phyloP scores from a whole-genome alignment of 2,797 vertebrate species.

The Alauda arvensis region DNA sequence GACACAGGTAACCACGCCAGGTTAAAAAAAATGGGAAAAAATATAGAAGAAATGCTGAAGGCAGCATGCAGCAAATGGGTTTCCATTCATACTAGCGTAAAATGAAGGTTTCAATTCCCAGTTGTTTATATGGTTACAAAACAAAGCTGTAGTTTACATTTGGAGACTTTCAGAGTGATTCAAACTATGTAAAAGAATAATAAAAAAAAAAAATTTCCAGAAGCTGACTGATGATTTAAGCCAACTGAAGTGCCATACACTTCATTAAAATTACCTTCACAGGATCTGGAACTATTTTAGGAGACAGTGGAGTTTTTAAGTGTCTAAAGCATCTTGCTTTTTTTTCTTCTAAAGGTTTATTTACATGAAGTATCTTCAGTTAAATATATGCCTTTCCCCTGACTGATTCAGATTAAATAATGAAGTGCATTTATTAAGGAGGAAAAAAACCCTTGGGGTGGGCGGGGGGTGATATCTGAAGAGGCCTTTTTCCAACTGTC shows the following conservation, averaged over 20 bases:
- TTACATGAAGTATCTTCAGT: neutral
- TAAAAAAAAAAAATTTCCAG: neutral
- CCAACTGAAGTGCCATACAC: neutral
- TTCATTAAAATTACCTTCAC: conserved; percentile 44
- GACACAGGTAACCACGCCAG: neutral
- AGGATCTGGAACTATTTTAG: conserved; percentile 1
- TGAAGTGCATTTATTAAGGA: neutral
- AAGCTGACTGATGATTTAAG: conserved; percentile 26
- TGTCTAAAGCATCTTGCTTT: neutral
- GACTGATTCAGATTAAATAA: conserved; percentile 5
- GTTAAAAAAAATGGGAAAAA: neutral
- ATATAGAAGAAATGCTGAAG: neutral
- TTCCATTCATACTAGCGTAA: neutral
- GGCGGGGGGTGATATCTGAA: neutral
- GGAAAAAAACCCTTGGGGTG: neutral
- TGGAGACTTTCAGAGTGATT: conserved; percentile 29
- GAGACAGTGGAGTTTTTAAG: neutral
- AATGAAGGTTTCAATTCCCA: conserved; percentile 21
- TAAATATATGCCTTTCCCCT: conserved; percentile 6
- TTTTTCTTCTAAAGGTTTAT: neutral
- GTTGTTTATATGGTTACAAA: conserved; percentile 37
- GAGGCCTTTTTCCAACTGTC: conserved; percentile 52
- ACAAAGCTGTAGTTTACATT: conserved; percentile 24
- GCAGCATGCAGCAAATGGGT: neutral
- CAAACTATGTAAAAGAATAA: conserved; percentile 21